Percentiles rank a stretch among this genome's conserved stretches.
Evolutionary conservation across 64 coral and sea anemone genomes (phyloP).

Genomic region (Trachythela sp.): DNA sequence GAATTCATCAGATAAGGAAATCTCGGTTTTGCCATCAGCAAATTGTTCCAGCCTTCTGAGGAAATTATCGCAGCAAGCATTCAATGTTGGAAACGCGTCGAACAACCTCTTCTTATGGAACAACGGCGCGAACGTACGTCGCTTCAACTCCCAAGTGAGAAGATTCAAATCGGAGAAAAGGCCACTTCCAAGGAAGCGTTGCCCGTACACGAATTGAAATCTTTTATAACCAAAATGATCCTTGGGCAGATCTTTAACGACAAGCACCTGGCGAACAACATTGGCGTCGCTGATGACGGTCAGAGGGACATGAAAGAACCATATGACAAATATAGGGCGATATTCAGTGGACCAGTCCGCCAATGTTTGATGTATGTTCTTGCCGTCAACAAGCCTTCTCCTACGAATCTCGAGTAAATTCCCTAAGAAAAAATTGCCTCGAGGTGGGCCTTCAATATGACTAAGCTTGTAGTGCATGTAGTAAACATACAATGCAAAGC

Average conservation of each 20-base stretch:
- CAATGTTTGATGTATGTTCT: conserved; percentile 67
- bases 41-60: conserved; percentile 50
- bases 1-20: conserved; percentile 78
- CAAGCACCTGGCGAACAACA: conserved; percentile 64
- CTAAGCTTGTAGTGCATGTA: conserved; percentile 40
- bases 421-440: conserved; percentile 66
- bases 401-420: conserved; percentile 44
- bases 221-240: conserved; percentile 66
- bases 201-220: conserved; percentile 57
- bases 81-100: conserved; percentile 49
- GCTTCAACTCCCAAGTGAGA: conserved; percentile 51
- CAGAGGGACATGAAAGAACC: conserved; percentile 68
- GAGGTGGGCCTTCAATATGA: conserved; percentile 66
- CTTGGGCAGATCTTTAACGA: conserved; percentile 58
- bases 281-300: conserved; percentile 59
- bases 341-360: conserved; percentile 44
- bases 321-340: conserved; percentile 67
- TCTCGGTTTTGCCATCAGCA: conserved; percentile 67
- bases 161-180: conserved; percentile 54
- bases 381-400: conserved; percentile 20
- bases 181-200: conserved; percentile 61
- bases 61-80: conserved; percentile 59
- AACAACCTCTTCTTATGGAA: conserved; percentile 48
- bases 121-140: conserved; percentile 45
- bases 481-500: background rate